phyloP scores from a whole-genome alignment of 2,113 vertebrate genomes.

The Spheniscus mendiculus region DNA sequence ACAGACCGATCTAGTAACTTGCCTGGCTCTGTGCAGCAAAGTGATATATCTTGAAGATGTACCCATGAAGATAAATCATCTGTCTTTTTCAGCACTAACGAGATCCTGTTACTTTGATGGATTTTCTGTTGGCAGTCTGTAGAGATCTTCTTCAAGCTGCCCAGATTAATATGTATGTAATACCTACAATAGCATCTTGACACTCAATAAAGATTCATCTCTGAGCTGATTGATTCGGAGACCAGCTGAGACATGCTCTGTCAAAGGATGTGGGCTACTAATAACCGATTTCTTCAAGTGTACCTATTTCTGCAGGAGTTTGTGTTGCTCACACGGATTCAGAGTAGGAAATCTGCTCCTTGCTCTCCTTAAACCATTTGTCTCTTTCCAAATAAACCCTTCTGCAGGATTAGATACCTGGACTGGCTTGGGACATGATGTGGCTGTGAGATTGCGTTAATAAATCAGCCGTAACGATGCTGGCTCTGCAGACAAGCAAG shows the following conservation, averaged over 20 bases:
- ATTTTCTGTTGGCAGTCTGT: constrained; percentile 10
- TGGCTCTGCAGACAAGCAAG: neutral
- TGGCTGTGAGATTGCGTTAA: neutral
- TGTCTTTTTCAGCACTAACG: neutral
- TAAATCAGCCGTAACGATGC: neutral
- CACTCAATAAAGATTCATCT: neutral
- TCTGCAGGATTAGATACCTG: neutral
- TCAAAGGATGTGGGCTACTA: neutral
- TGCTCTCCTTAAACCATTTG: neutral
- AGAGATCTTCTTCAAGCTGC: neutral
- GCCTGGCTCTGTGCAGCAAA: neutral
- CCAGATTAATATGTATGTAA: neutral
- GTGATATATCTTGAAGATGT: neutral
- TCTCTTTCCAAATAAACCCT: neutral
- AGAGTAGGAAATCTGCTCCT: neutral
- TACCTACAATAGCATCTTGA: neutral
- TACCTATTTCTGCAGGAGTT: neutral
- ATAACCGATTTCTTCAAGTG: neutral
- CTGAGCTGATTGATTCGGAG: neutral
- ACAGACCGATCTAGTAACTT: neutral
- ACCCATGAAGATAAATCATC: neutral
- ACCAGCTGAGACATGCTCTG: neutral
- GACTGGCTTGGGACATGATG: accelerated
- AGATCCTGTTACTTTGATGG: constrained; percentile 17
- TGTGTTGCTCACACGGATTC: accelerated